Conservation (phyloP, 2,888 invertebrate species). For the Cantharis rustica region DNA sequence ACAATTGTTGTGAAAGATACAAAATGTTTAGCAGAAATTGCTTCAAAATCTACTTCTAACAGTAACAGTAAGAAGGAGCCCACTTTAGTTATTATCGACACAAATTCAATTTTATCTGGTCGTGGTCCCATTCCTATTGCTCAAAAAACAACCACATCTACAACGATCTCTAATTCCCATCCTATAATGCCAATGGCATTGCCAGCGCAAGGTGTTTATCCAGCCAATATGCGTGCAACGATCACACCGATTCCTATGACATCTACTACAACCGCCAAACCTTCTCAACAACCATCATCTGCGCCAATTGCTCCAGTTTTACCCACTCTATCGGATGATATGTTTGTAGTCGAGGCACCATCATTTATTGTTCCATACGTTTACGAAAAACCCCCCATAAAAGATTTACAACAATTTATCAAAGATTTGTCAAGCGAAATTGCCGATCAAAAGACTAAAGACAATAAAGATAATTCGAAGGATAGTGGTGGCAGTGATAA, state of each 20-base stretch:
- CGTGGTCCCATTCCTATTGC: conserved; percentile 63
- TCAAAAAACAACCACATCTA: conserved; percentile 47
- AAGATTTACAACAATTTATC: conserved; percentile 76
- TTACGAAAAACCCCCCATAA: conserved; percentile 85
- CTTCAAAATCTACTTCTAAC: conserved; percentile 61
- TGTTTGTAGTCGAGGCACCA: conserved; percentile 91
- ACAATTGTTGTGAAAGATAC: conserved; percentile 74
- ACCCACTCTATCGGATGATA: conserved; percentile 86
- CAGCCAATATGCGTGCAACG: conserved; percentile 63
- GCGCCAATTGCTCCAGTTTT: conserved; percentile 61
- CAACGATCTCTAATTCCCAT: conserved; percentile 49
- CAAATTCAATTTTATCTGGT: conserved; percentile 71
- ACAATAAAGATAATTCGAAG: conserved; percentile 57
- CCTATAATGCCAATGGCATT: conserved; percentile 60
- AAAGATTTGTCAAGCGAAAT: conserved; percentile 67
- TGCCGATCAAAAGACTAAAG: conserved; percentile 64
- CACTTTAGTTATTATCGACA: conserved; percentile 78
- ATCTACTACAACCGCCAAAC: conserved; percentile 51
- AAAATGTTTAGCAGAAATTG: conserved; percentile 71
- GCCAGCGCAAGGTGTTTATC: conserved; percentile 69
- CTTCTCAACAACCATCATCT: conserved; percentile 37
- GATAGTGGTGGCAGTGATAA: conserved; percentile 39
- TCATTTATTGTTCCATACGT: conserved; percentile 93
- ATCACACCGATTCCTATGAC: conserved; percentile 61
- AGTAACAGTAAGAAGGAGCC: conserved; percentile 69